Evolutionary conservation across 2,888 invertebrate species (phyloP).

Genomic region (Ferdinandea cuprea): DNA sequence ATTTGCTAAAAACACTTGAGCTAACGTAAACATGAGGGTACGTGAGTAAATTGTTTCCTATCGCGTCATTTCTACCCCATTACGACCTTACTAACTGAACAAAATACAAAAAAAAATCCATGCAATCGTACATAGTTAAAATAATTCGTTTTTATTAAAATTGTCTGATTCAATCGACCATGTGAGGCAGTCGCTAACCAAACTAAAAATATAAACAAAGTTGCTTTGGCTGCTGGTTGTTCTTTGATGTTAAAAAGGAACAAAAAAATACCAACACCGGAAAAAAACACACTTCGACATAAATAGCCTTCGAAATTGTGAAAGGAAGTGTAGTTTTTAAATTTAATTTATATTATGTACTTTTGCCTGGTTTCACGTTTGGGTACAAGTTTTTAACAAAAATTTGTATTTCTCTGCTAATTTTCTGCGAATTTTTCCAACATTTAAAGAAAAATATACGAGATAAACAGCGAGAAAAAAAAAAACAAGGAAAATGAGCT

Average conservation of each 20-base stretch:
- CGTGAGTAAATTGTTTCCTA: constrained; percentile 8
- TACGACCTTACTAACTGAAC: too few relatives aligned
- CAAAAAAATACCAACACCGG: too few relatives aligned
- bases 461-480: constrained; percentile 21
- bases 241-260: not conserved
- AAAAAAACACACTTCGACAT: not conserved
- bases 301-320: constrained; percentile 23
- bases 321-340: not conserved
- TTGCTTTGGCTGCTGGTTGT: not conserved
- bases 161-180: too few relatives aligned
- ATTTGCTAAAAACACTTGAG: constrained; percentile 43
- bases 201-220: constrained; percentile 3
- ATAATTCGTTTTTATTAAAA: constrained; percentile 13
- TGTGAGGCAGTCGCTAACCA: not conserved
- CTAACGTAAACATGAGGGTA: constrained; percentile 31
- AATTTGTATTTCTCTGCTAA: constrained; percentile 1
- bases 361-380: too few relatives aligned
- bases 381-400: not conserved
- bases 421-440: constrained; percentile 19
- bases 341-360: too few relatives aligned
- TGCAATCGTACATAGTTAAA: too few relatives aligned
- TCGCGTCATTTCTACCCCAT: not conserved
- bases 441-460: not conserved
- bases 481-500: constrained; percentile 34
- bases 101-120: too few relatives aligned